Percentiles rank a stretch among this genome's conserved stretches.
These are phyloP conservation scores for Myripristis murdjan DNA, from an alignment of 2,797 vertebrate genomes.

Conservation along the genomic window DNA sequence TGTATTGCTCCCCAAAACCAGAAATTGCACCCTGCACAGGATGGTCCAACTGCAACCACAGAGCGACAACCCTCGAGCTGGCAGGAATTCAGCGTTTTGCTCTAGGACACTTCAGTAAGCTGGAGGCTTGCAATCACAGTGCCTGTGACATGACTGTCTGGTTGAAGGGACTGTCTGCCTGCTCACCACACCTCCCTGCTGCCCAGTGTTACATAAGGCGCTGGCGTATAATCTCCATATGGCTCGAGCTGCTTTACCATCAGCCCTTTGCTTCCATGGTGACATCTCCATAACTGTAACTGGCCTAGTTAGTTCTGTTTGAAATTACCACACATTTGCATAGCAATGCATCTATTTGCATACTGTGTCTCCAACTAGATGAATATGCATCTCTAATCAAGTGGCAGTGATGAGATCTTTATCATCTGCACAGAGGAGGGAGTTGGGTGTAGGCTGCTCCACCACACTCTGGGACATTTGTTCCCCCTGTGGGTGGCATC, in stretches of 20 bases:
- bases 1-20: too few species aligned
- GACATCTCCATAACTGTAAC: constrained; percentile 40
- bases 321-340: constrained; percentile 50
- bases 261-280: constrained; percentile 36
- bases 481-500: constrained; percentile 55
- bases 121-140: neutral
- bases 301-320: constrained; percentile 25
- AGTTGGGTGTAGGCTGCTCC: constrained; percentile 50
- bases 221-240: constrained; percentile 11
- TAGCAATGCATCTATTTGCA: constrained; percentile 45
- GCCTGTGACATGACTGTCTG: neutral
- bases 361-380: constrained; percentile 39
- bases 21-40: too few species aligned
- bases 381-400: constrained; percentile 52
- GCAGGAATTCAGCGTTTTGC: neutral
- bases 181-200: neutral
- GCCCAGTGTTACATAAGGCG: neutral
- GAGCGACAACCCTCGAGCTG: neutral
- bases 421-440: constrained; percentile 47
- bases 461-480: constrained; percentile 48
- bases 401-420: constrained; percentile 53
- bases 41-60: neutral
- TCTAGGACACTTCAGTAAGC: neutral
- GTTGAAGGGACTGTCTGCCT: neutral
- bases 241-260: too few species aligned